Conservation (phyloP, 2,797 vertebrate genomes). For the Otolemur crassicaudatus region DNA sequence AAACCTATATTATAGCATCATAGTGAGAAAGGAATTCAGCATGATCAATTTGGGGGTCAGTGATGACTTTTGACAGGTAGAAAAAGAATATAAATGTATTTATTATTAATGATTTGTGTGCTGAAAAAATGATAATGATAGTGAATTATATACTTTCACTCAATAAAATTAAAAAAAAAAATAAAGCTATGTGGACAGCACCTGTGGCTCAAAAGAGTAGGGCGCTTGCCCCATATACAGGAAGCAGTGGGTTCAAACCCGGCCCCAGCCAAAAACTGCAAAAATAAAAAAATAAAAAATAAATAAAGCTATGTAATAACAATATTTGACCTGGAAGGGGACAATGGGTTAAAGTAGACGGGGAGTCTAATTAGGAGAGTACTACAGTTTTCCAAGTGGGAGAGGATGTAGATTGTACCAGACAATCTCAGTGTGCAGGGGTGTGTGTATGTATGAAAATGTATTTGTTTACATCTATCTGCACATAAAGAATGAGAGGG, state of each 20-base stretch:
- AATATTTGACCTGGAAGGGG: slow-evolving; percentile 4
- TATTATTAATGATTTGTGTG: neutral
- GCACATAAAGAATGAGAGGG: neutral
- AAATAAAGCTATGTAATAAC: neutral
- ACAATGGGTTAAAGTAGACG: neutral
- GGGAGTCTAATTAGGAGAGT: neutral
- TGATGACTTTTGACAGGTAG: slow-evolving; percentile 34
- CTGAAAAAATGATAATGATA: neutral
- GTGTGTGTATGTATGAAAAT: neutral
- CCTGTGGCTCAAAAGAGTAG: too few species aligned
- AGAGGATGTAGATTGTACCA: neutral
- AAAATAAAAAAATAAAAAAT: neutral
- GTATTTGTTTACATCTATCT: neutral
- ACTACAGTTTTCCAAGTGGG: neutral
- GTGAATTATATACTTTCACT: neutral
- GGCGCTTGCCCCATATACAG: too few species aligned
- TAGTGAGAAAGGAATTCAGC: neutral
- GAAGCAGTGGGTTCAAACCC: too few species aligned
- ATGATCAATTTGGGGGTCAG: neutral
- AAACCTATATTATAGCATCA: slow-evolving; percentile 66
- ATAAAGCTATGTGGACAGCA: neutral
- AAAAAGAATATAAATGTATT: neutral
- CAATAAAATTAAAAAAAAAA: neutral
- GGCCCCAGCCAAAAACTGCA: too few species aligned
- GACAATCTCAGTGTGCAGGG: neutral